Evolutionary conservation across 30 jellyfish, hydroid and myxozoan species (phyloP), one percentile per base, ranked within the genome.

Genomic region (Aurelia aurita): DNA sequence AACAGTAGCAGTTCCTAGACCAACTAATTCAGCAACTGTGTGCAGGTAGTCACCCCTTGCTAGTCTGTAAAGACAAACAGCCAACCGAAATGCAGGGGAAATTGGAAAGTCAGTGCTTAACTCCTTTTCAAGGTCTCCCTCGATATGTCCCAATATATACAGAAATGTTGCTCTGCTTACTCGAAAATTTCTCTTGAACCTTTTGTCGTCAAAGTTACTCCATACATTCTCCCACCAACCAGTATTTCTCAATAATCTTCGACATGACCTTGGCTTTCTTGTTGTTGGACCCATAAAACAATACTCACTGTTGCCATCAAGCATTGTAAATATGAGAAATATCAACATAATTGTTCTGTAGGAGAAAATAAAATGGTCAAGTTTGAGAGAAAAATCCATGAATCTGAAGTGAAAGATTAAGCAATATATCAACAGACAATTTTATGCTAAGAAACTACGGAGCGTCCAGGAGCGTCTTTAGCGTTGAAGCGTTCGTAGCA

Each of bases 201-300:
- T 46, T 19, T 73, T 46, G 81, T 32, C 86, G 43, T 73, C 86
- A 51, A 16, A 73, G 62, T 62, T 73, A 25, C 23, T 22, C n/a
- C 86, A 20, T 7, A 46, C 86, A 39, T 32, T 44, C 63, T 73
- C 82, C 86, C 86, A 73, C 86, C 86, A 73, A 1, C 81, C 82
- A 19, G 63, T 14, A 73, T 73, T 73, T 79, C 90, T 34, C 20
- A 79, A 27, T 27, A 65, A 63, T 18, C 90, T 21, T 21, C 90
- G 74, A 46, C 90, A 79, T 27, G 90, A 79, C 32, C 79, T 22
- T n/a, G n/a, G n/a, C n/a, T n/a, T n/a, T n/a, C n/a, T n/a, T n/a
- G n/a, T n/a, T n/a, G n/a, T n/a, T n/a, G n/a, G n/a, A n/a, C n/a
- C n/a, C n/a, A n/a, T n/a, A n/a, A n/a, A n/a, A n/a, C n/a, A n/a